A percentile compares a stretch with the other conserved stretches of the same genome.
Evolutionary conservation across 2,113 vertebrate species (phyloP).

Genomic region (Cyprinus carpio): DNA sequence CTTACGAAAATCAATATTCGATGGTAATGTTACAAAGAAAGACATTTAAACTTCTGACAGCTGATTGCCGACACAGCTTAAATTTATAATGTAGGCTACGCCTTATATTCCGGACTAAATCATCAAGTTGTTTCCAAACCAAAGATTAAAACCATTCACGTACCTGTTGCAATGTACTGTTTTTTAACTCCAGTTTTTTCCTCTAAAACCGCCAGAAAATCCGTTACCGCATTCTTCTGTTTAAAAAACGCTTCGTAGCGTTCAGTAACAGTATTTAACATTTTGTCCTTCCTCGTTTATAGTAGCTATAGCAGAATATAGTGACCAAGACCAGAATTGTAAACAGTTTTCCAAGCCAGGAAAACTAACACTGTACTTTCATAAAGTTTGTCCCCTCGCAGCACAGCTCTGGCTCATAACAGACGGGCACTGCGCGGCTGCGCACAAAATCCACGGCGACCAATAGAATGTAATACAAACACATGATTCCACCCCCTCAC

Average conservation of each 20-base stretch:
- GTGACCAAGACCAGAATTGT: background rate
- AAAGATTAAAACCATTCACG: constrained; percentile 22
- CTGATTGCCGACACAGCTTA: background rate
- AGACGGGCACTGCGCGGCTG: background rate
- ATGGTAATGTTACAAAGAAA: background rate
- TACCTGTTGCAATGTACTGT: constrained; percentile 82
- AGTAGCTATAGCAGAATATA: background rate
- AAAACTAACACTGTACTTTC: background rate
- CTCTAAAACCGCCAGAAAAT: constrained; percentile 78
- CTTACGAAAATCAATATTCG: background rate
- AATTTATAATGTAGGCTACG: background rate
- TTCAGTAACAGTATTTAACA: constrained; percentile 69
- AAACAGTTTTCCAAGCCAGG: background rate
- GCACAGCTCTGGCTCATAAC: background rate
- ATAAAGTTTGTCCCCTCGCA: constrained; percentile 6
- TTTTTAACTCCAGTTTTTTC: constrained; percentile 80
- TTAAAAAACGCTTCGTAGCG: constrained; percentile 79
- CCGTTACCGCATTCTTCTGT: constrained; percentile 79
- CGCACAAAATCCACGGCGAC: background rate
- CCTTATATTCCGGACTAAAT: background rate
- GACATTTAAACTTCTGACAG: background rate
- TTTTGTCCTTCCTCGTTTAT: constrained; percentile 50
- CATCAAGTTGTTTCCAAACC: background rate
- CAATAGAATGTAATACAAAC: background rate
- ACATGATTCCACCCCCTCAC: constrained; percentile 4